Evolutionary conservation across 2,888 invertebrate species (phyloP).

Genomic region (Cryptosula pallasiana): DNA sequence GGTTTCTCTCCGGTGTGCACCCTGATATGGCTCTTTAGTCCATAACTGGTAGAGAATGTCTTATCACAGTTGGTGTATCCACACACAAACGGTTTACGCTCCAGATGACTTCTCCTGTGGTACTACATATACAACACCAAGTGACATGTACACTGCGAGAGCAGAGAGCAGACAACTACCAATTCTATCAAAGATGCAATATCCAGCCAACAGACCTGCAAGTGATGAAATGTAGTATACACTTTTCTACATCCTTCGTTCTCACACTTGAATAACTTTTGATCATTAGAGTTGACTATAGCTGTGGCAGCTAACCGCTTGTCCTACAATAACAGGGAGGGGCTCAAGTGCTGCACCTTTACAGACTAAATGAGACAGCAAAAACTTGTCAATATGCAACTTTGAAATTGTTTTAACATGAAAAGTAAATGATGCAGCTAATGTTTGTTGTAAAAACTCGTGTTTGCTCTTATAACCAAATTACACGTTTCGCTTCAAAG

Average conservation of each 20-base stretch:
- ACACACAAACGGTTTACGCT: slow-evolving; percentile 23
- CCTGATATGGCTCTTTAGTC: slow-evolving; percentile 60
- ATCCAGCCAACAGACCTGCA: slow-evolving; percentile 39
- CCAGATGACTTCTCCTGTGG: slow-evolving; percentile 9
- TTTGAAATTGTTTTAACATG: no score
- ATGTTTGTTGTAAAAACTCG: no score
- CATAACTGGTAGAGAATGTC: slow-evolving; percentile 56
- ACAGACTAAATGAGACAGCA: no score
- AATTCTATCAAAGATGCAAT: background rate
- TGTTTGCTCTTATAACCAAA: no score
- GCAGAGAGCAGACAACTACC: background rate
- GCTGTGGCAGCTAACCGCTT: slow-evolving; percentile 18
- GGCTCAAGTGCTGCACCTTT: no score
- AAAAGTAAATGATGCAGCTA: no score
- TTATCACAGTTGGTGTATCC: slow-evolving; percentile 49
- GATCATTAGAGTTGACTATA: slow-evolving; percentile 30
- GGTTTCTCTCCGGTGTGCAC: slow-evolving; percentile 62
- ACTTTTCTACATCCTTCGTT: slow-evolving; percentile 51
- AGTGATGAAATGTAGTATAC: slow-evolving; percentile 54
- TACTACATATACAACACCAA: background rate
- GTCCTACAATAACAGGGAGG: no score
- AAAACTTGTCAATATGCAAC: no score
- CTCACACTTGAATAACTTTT: slow-evolving; percentile 49
- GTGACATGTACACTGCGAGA: background rate
- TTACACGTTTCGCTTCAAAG: no score